A percentile compares a stretch with the other conserved stretches of the same genome.
These are phyloP conservation scores for Thalassoma bifasciatum DNA, from an alignment of 2,113 vertebrate genomes.

Conservation along the genomic window DNA sequence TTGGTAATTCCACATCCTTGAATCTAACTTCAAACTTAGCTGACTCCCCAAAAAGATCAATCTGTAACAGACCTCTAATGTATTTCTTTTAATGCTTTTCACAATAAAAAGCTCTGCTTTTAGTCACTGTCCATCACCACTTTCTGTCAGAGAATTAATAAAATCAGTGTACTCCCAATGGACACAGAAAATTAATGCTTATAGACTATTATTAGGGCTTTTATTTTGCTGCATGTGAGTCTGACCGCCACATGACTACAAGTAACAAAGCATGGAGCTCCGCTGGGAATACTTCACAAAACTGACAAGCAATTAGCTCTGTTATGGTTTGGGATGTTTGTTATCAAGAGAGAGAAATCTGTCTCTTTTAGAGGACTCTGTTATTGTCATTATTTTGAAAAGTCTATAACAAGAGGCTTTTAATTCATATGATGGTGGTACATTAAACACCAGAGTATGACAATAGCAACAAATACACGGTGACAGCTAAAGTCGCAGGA, in stretches of 20 bases:
- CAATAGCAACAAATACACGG: slow-evolving; percentile 60
- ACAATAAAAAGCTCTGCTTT: not conserved
- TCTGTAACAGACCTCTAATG: not conserved
- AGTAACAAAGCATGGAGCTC: slow-evolving; percentile 64
- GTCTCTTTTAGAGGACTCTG: slow-evolving; percentile 42
- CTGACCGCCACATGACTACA: slow-evolving; percentile 54
- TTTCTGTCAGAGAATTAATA: slow-evolving; percentile 45
- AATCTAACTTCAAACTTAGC: too few species aligned
- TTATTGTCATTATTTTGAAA: slow-evolving; percentile 66
- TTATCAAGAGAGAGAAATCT: slow-evolving; percentile 59
- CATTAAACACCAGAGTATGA: slow-evolving; percentile 60
- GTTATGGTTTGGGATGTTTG: slow-evolving; percentile 70
- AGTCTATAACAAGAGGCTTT: slow-evolving; percentile 58
- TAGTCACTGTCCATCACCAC: slow-evolving; percentile 27
- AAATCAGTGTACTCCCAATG: slow-evolving; percentile 24
- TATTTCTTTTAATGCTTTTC: not conserved
- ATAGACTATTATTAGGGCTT: slow-evolving; percentile 42
- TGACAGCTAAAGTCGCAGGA: slow-evolving; percentile 61
- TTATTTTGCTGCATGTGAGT: slow-evolving; percentile 46
- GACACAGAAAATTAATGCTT: slow-evolving; percentile 45
- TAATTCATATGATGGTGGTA: slow-evolving; percentile 60
- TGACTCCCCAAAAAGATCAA: too few species aligned
- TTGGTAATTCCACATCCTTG: too few species aligned
- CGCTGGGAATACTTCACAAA: slow-evolving; percentile 64
- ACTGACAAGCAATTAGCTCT: slow-evolving; percentile 76